Evolutionary conservation across 2,888 invertebrate species (phyloP).

Genomic region (Tinea semifulvella): DNA sequence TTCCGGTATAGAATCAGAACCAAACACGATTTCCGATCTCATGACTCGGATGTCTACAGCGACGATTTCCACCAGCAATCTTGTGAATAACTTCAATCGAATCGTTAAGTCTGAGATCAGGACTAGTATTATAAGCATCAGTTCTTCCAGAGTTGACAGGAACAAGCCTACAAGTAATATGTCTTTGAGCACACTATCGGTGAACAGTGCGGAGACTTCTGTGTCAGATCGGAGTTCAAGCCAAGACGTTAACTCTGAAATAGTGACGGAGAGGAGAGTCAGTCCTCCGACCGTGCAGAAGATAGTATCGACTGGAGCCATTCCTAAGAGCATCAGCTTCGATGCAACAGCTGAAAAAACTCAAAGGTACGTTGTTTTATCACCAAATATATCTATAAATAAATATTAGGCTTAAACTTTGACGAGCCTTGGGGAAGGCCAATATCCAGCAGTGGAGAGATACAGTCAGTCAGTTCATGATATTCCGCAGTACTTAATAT

Average conservation of each 20-base stretch:
- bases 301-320: slow-evolving; percentile 78
- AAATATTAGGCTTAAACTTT: too few species aligned
- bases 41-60: slow-evolving; percentile 55
- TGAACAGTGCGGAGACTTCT: slow-evolving; percentile 53
- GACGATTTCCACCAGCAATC: slow-evolving; percentile 44
- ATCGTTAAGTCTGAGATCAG: slow-evolving; percentile 51
- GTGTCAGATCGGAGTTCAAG: slow-evolving; percentile 56
- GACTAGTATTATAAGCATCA: slow-evolving; percentile 52
- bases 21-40: slow-evolving; percentile 44
- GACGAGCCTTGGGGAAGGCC: too few species aligned
- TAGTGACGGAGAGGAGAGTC: slow-evolving; percentile 48
- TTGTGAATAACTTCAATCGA: slow-evolving; percentile 44
- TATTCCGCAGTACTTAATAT: too few species aligned
- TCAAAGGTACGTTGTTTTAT: slow-evolving; percentile 64
- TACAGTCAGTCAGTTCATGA: too few species aligned
- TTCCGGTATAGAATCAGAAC: slow-evolving; percentile 42
- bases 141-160: slow-evolving; percentile 47
- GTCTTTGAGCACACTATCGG: slow-evolving; percentile 50
- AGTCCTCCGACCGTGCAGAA: slow-evolving; percentile 44
- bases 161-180: slow-evolving; percentile 35
- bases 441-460: too few species aligned
- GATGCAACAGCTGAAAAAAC: slow-evolving; percentile 88
- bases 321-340: slow-evolving; percentile 92
- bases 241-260: slow-evolving; percentile 58
- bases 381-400: too few species aligned